These are phyloP conservation scores for Microtus ochrogaster DNA, from an alignment of 2,113 vertebrate genomes.

Conservation along the genomic window DNA sequence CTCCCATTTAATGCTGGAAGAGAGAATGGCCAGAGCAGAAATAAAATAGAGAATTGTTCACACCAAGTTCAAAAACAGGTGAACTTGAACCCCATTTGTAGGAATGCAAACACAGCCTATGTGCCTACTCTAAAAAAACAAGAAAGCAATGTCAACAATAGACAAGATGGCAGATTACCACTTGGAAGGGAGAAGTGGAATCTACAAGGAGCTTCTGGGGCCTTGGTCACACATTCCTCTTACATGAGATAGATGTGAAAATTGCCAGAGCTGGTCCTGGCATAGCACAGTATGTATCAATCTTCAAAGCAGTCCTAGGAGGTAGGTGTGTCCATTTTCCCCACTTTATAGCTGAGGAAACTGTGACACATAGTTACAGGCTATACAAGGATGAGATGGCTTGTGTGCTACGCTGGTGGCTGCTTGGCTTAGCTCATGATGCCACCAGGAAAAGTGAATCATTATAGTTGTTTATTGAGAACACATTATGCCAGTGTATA, in stretches of 20 bases:
- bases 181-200: no score
- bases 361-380: neutral
- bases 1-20: neutral
- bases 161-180: neutral
- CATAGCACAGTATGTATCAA: neutral
- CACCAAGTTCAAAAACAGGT: neutral
- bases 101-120: neutral
- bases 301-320: neutral
- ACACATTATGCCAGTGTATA: neutral
- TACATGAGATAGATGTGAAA: neutral
- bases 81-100: neutral
- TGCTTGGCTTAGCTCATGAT: neutral
- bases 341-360: neutral
- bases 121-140: neutral
- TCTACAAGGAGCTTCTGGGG: no score
- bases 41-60: neutral
- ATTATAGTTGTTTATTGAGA: neutral
- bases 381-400: neutral
- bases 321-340: neutral
- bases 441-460: neutral
- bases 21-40: neutral
- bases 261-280: neutral
- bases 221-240: neutral
- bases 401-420: neutral
- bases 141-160: neutral